These are phyloP conservation scores for Contarinia nasturtii DNA, from an alignment of 1,140 invertebrate genomes.

Conservation along the genomic window DNA sequence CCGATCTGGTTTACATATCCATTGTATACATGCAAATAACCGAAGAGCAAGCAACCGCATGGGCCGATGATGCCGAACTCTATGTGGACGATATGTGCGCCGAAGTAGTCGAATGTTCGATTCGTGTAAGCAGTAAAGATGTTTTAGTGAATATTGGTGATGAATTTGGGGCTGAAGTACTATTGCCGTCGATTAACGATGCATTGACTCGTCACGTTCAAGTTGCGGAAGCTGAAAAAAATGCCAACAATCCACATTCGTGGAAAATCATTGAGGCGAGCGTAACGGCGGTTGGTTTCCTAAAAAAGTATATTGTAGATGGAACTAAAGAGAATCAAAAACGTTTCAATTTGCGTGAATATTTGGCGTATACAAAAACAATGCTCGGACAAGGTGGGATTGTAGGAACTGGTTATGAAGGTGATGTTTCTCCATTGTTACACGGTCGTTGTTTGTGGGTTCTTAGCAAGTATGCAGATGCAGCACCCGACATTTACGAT, in stretches of 20 bases:
- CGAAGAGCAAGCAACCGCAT: constrained; percentile 49
- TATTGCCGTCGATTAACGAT: constrained; percentile 33
- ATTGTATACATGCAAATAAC: constrained; percentile 63
- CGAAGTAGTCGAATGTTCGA: constrained; percentile 41
- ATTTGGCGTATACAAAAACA: no score
- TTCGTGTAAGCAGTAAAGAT: constrained; percentile 58
- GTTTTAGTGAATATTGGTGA: constrained; percentile 40
- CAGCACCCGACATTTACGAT: constrained; percentile 18
- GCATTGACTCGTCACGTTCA: constrained; percentile 45
- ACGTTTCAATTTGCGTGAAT: no score
- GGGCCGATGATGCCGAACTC: constrained; percentile 49
- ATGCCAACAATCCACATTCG: constrained; percentile 33
- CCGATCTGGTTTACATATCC: constrained; percentile 54
- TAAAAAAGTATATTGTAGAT: constrained; percentile 34
- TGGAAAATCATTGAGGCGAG: constrained; percentile 65
- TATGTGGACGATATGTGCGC: constrained; percentile 64
- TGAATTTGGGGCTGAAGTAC: constrained; percentile 38
- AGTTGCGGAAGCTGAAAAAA: constrained; percentile 29
- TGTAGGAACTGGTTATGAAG: no score
- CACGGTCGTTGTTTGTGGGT: constrained; percentile 52
- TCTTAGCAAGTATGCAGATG: constrained; percentile 41
- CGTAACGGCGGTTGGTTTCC: constrained; percentile 41
- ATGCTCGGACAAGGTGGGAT: no score
- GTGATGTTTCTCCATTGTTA: constrained; percentile 33
- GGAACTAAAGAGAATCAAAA: constrained; percentile 7